phyloP scores from a whole-genome alignment of 2,888 invertebrate species.

The Diploptera punctata region DNA sequence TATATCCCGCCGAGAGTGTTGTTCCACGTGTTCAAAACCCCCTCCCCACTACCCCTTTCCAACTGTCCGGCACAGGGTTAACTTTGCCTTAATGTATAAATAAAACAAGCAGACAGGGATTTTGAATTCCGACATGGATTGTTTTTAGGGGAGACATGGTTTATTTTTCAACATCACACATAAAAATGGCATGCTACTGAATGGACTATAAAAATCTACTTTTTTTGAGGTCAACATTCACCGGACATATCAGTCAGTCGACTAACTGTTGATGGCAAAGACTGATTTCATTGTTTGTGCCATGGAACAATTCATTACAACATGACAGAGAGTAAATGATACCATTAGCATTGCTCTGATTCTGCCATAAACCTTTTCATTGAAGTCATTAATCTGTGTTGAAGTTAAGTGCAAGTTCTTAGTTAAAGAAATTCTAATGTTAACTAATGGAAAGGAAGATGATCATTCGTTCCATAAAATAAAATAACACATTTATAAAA shows the following conservation, averaged over 20 bases:
- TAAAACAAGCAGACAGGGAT: not conserved
- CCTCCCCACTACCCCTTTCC: not conserved
- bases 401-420: too few species aligned
- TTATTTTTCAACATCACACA: not conserved
- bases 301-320: not conserved
- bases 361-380: too few species aligned
- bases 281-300: not conserved
- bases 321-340: too few species aligned
- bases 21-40: not conserved
- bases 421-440: too few species aligned
- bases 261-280: not conserved
- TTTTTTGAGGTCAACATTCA: not conserved
- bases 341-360: too few species aligned
- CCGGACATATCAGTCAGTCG: too few species aligned
- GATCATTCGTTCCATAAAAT: too few species aligned
- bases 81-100: not conserved
- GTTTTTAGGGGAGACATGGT: not conserved
- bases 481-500: too few species aligned
- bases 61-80: not conserved
- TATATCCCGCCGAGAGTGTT: not conserved
- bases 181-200: not conserved
- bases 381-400: too few species aligned
- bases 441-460: too few species aligned
- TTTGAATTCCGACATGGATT: constrained; percentile 14
- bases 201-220: not conserved